Conservation (phyloP, 2,888 invertebrate genomes). For the Theristus sp. region DNA sequence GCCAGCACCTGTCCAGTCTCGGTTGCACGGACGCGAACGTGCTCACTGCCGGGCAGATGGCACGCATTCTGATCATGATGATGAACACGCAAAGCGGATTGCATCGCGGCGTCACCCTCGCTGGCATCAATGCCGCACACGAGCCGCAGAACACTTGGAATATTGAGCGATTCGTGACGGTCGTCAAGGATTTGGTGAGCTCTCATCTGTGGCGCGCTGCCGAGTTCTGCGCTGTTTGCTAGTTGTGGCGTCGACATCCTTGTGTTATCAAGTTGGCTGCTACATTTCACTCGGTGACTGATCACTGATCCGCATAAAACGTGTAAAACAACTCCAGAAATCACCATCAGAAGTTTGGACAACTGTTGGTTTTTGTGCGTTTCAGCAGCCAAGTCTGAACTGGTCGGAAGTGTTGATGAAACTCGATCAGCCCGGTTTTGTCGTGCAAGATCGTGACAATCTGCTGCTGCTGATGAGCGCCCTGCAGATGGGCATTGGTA, state of each 20-base stretch:
- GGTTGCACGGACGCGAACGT: not conserved
- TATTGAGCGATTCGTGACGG: not conserved
- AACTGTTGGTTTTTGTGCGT: no score
- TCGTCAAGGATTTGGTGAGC: not conserved
- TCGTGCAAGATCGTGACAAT: slow-evolving; percentile 43
- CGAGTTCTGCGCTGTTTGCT: no score
- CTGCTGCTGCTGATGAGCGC: slow-evolving; percentile 62
- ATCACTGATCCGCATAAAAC: no score
- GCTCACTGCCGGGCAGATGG: not conserved
- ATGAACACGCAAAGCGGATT: not conserved
- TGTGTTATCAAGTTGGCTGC: no score
- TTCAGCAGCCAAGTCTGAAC: not conserved
- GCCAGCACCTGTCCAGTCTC: not conserved
- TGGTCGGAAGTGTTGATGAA: not conserved
- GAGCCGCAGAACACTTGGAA: not conserved
- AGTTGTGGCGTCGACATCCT: not conserved
- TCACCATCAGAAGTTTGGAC: no score
- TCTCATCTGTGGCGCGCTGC: no score
- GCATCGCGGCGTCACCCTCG: not conserved
- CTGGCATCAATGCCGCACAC: not conserved
- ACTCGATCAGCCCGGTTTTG: not conserved
- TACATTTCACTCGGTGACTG: no score
- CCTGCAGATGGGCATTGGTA: slow-evolving; percentile 46
- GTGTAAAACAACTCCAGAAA: no score
- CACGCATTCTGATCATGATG: not conserved